A percentile compares a stretch with the other conserved stretches of the same genome.
Conservation (phyloP, 2,888 invertebrate genomes). For the Phlogophora meticulosa region DNA sequence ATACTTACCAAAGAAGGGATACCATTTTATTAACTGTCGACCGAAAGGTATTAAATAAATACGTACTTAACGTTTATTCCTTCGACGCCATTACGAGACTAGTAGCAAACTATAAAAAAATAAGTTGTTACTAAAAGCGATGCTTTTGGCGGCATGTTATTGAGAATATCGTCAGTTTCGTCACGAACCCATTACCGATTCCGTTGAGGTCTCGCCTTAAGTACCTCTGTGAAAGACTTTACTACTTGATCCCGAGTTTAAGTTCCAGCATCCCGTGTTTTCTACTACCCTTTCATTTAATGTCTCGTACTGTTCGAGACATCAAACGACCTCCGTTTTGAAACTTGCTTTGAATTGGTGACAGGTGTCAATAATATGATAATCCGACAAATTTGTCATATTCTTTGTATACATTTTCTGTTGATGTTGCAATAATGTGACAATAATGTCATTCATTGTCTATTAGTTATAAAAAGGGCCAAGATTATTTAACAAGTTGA, state of each 20-base stretch:
- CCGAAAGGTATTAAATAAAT: constrained; percentile 38
- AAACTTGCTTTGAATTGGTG: constrained; percentile 18
- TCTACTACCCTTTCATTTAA: constrained; percentile 50
- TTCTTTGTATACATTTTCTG: no score
- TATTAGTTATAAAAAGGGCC: no score
- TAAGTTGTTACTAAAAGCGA: constrained; percentile 58
- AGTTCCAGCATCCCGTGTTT: constrained; percentile 68
- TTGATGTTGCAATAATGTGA: no score
- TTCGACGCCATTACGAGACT: constrained; percentile 26
- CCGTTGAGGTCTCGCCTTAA: constrained; percentile 80
- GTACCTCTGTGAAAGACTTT: constrained; percentile 80
- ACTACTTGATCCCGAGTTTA: constrained; percentile 77
- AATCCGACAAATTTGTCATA: no score
- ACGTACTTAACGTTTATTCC: constrained; percentile 38
- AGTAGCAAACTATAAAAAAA: constrained; percentile 57
- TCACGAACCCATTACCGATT: constrained; percentile 86
- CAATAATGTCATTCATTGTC: no score
- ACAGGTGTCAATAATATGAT: no score
- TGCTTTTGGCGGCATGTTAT: constrained; percentile 62
- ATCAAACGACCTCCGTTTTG: constrained; percentile 27
- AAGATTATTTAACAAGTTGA: no score
- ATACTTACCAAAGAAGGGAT: constrained; percentile 5
- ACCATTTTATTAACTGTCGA: constrained; percentile 18
- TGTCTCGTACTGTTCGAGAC: constrained; percentile 50
- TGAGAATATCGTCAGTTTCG: constrained; percentile 78